A percentile compares a stretch with the other conserved stretches of the same genome.
Evolutionary conservation across 2,888 invertebrate genomes (phyloP).

Genomic region (Meta bourneti): DNA sequence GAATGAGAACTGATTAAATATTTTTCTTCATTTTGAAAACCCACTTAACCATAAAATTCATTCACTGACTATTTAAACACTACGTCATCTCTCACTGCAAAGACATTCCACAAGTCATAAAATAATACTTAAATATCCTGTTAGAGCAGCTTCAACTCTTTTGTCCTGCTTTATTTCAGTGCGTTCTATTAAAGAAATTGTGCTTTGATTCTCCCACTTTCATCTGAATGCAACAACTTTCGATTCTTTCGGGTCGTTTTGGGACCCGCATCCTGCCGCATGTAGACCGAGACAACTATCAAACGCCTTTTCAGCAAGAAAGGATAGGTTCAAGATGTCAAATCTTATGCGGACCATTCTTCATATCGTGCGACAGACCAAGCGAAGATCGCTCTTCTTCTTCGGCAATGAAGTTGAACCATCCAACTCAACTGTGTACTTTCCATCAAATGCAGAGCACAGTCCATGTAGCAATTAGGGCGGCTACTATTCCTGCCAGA

Average conservation of each 20-base stretch:
- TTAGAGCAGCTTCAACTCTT: not conserved
- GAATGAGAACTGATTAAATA: too few relatives aligned
- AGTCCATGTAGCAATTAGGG: constrained; percentile 61
- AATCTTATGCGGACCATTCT: constrained; percentile 16
- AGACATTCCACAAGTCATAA: not conserved
- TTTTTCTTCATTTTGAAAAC: too few relatives aligned
- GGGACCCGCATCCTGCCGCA: constrained; percentile 46
- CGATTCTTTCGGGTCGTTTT: constrained; percentile 36
- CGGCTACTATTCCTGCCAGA: constrained; percentile 34
- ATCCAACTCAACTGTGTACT: constrained; percentile 43
- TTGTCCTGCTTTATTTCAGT: constrained; percentile 1
- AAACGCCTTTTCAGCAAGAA: constrained; percentile 20
- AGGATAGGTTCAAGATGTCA: constrained; percentile 46
- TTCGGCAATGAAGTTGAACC: constrained; percentile 66
- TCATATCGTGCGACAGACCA: constrained; percentile 42
- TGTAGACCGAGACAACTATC: constrained; percentile 53
- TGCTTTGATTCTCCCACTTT: constrained; percentile 18
- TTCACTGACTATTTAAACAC: too few relatives aligned
- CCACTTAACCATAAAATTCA: too few relatives aligned
- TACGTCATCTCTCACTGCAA: too few relatives aligned
- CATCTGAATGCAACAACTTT: constrained; percentile 33
- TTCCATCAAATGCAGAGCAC: constrained; percentile 50
- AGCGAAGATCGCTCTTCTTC: constrained; percentile 53
- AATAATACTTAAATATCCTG: constrained; percentile 13
- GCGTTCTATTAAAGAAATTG: not conserved